phyloP scores from a whole-genome alignment of 2,888 invertebrate genomes.

The Matsumyia berberina region DNA sequence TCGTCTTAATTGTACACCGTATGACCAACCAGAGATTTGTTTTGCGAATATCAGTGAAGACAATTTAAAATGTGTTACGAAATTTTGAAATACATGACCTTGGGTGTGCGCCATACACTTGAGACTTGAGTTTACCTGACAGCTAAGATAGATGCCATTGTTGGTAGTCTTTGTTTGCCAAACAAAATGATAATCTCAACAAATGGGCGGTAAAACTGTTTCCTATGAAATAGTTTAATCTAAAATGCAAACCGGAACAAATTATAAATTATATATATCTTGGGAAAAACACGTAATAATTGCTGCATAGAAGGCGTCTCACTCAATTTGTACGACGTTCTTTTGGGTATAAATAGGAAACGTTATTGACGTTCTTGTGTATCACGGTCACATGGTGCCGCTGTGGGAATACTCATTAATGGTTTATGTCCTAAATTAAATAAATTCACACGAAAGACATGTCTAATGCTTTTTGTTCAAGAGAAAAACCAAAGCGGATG shows the following conservation, averaged over 20 bases:
- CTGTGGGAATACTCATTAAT: conserved; percentile 23
- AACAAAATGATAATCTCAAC: conserved; percentile 37
- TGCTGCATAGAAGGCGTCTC: conserved; percentile 19
- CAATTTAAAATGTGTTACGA: conserved; percentile 45
- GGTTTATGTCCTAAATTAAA: conserved; percentile 8
- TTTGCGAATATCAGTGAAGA: conserved; percentile 46
- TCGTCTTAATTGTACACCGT: conserved; percentile 11
- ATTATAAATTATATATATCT: not conserved
- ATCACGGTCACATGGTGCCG: conserved; percentile 30
- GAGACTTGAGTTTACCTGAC: conserved; percentile 2
- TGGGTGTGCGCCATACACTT: conserved; percentile 14
- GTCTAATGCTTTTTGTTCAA: no score
- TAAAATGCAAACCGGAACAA: conserved; percentile 44
- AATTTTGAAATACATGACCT: conserved; percentile 43
- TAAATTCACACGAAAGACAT: not conserved
- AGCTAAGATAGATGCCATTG: conserved; percentile 17
- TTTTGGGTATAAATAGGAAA: conserved; percentile 24
- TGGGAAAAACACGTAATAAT: not conserved
- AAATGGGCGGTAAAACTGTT: conserved; percentile 33
- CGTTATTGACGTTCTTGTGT: not conserved
- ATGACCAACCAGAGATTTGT: conserved; percentile 31
- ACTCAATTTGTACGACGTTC: conserved; percentile 27
- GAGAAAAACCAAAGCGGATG: not conserved
- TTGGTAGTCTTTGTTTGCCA: conserved; percentile 26
- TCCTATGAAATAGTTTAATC: conserved; percentile 35